phyloP scores from a whole-genome alignment of 2,888 invertebrate species.

The Campoletis raptor region DNA sequence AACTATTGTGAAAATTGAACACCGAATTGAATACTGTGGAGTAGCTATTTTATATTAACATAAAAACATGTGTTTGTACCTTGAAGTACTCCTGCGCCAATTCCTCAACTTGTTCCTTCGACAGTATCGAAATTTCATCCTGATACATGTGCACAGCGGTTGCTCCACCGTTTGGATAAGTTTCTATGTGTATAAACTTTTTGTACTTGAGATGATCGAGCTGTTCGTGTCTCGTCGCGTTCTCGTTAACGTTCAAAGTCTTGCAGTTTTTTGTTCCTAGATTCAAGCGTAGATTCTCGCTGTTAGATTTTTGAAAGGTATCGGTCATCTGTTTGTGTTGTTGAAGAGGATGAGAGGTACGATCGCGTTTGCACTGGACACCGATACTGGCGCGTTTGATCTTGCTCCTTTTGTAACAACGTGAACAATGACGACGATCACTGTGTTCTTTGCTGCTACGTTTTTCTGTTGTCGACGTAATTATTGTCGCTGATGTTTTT shows the following conservation, averaged over 20 bases:
- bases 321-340: slow-evolving; percentile 75
- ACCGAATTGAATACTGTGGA: too few species aligned
- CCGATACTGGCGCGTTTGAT: slow-evolving; percentile 90
- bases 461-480: slow-evolving; percentile 79
- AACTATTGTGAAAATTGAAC: too few species aligned
- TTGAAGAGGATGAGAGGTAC: slow-evolving; percentile 80
- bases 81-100: slow-evolving; percentile 95
- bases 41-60: not conserved
- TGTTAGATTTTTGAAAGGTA: slow-evolving; percentile 75
- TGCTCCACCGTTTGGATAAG: slow-evolving; percentile 98
- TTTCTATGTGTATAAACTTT: slow-evolving; percentile 94
- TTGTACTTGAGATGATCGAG: slow-evolving; percentile 88
- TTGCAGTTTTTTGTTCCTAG: slow-evolving; percentile 81
- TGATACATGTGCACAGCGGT: slow-evolving; percentile 96
- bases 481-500: slow-evolving; percentile 34
- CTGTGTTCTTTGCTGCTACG: slow-evolving; percentile 79
- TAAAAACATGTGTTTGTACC: slow-evolving; percentile 83
- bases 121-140: slow-evolving; percentile 93
- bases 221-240: slow-evolving; percentile 74
- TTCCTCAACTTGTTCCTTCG: slow-evolving; percentile 90
- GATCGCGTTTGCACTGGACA: slow-evolving; percentile 89
- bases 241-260: slow-evolving; percentile 74
- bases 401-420: slow-evolving; percentile 90
- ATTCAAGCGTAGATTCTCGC: slow-evolving; percentile 81
- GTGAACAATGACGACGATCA: slow-evolving; percentile 86